Base-by-base conservation (phyloP, 2,113 vertebrate species). In the Barbus barbus region DNA sequence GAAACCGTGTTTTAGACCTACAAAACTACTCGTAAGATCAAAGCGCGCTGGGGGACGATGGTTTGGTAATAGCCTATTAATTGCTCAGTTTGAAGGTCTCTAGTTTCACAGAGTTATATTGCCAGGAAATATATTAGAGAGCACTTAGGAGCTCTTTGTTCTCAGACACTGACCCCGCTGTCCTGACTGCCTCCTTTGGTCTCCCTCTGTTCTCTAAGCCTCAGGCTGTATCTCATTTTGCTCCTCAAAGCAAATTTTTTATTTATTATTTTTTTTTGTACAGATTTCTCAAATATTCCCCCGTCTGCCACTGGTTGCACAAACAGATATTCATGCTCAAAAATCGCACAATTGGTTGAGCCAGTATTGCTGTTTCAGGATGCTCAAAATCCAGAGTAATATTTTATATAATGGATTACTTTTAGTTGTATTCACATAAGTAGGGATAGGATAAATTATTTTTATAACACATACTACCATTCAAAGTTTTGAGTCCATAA, bases 141-240 rank as follows among this genome's bases (percentile, higher is more conserved):
- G 14, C 24, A 74, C n/a, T 63, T 20, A 63, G 36, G n/a, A 46
- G 41, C n/a, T 63, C 77, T 65, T 63, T 63, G 58, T 65, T 79
- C 77, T 63, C 77, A 20, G 36, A 26, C 16, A 63, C 5, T 79
- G 56, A 9, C 56, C 36, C 18, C n/a, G 38, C 77, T 46, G 7
- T 79, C n/a, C 38, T 44, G 58, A 63, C n/a, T 5, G 13, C 58
- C n/a, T 44, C 77, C 77, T 63, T 79, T 22, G 16, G n/a, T 61
- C 36, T 77, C 22, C 1, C n/a, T 61, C 4, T 0, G 31, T 58
- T 56, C 48, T 33, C 5, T 58, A 5, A 44, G 36, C 16, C 56
- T 44, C 36, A 63, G 5, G 28, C 12, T 41, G 8, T 8, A 9
- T 38, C 56, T 44, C n/a, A 78, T 33, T 28, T 79, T 79, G 22